Conservation (phyloP, 1,140 invertebrate species). For the Heliothis subflexa region DNA sequence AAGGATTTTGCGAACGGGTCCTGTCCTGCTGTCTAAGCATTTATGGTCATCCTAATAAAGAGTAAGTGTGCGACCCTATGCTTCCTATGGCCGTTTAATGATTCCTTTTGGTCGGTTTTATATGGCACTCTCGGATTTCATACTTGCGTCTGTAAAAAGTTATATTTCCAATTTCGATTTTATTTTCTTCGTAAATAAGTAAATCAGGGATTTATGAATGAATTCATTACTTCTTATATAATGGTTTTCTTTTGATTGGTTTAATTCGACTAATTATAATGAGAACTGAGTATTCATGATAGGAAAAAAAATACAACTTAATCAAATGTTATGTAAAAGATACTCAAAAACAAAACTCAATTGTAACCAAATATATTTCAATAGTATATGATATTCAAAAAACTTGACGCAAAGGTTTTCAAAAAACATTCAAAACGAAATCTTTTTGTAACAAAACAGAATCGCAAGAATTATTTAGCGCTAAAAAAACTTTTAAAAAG, state of each 20-base stretch:
- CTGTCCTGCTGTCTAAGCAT: slow-evolving; percentile 52
- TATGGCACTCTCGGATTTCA: background rate
- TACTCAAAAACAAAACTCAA: background rate
- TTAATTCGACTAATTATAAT: too few species aligned
- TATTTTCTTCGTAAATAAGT: too few species aligned
- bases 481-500: slow-evolving; percentile 36
- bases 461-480: slow-evolving; percentile 30
- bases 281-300: too few species aligned
- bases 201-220: too few species aligned
- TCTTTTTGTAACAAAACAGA: slow-evolving; percentile 18
- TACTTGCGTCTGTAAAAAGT: background rate
- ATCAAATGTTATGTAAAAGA: too few species aligned
- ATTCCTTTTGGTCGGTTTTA: slow-evolving; percentile 41
- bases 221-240: too few species aligned
- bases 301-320: too few species aligned
- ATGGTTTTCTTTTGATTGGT: background rate
- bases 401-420: slow-evolving; percentile 7
- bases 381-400: slow-evolving; percentile 1
- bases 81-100: slow-evolving; percentile 12
- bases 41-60: slow-evolving; percentile 59
- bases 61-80: slow-evolving; percentile 51
- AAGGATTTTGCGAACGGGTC: slow-evolving; percentile 47
- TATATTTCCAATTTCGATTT: background rate
- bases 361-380: background rate
- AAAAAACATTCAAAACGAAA: slow-evolving; percentile 28